Conservation (phyloP, 2,113 vertebrate species). For the Arvicanthis niloticus region DNA sequence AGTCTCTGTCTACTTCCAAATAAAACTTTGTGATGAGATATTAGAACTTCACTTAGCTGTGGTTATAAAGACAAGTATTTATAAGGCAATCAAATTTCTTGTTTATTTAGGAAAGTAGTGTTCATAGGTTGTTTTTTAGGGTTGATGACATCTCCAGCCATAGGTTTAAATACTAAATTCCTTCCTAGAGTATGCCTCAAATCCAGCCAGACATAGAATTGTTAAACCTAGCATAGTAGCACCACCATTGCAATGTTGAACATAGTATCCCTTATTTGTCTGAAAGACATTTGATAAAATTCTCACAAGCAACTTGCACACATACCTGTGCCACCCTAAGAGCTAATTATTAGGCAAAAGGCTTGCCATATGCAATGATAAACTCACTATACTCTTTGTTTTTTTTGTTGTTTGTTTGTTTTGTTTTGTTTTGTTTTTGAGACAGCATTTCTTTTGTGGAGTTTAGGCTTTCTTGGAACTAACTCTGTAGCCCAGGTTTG, state of each 20-base stretch:
- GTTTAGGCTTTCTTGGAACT: neutral
- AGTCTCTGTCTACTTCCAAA: neutral
- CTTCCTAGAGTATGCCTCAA: neutral
- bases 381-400: neutral
- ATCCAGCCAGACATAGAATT: too few relatives aligned
- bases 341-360: neutral
- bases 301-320: too few relatives aligned
- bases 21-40: too few relatives aligned
- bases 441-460: neutral
- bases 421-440: neutral
- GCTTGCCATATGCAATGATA: neutral
- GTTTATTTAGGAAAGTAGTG: neutral
- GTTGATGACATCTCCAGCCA: neutral
- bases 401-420: too few relatives aligned
- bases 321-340: too few relatives aligned
- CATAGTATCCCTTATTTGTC: neutral
- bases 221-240: neutral
- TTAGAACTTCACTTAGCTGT: neutral
- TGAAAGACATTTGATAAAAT: neutral
- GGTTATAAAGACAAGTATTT: neutral
- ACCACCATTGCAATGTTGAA: neutral
- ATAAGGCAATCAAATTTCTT: neutral
- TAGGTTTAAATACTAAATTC: neutral
- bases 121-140: neutral
- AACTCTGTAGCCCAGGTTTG: neutral